Percentiles rank a stretch among this genome's conserved stretches.
Evolutionary conservation across 2,797 vertebrate genomes (phyloP).

Genomic region (Onychomys torridus): DNA sequence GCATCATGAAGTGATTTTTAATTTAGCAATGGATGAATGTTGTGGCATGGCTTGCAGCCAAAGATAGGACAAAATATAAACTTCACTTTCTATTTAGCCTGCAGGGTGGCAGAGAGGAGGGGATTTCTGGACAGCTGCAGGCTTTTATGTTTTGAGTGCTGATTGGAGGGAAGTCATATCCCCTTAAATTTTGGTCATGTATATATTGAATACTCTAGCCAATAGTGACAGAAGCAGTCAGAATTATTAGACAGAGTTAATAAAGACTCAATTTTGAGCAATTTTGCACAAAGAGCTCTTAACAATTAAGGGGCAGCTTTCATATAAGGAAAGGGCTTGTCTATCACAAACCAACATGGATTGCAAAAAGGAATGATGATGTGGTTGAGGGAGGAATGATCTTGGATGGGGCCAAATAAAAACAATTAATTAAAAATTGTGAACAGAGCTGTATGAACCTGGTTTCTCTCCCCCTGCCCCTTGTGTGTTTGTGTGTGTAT

Average conservation of each 20-base stretch:
- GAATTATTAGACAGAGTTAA: neutral
- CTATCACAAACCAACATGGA: neutral
- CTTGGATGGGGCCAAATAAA: neutral
- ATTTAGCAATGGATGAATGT: conserved; percentile 49
- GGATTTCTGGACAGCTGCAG: neutral
- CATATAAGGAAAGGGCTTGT: neutral
- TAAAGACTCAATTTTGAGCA: neutral
- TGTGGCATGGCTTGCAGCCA: neutral
- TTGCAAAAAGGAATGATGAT: neutral
- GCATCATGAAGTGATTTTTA: conserved; percentile 48
- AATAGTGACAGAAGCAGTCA: neutral
- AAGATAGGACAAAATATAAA: neutral
- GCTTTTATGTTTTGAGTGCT: neutral
- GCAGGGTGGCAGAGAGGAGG: neutral
- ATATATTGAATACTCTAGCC: neutral
- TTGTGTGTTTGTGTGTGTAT: neutral
- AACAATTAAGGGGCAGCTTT: neutral
- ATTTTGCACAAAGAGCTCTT: neutral
- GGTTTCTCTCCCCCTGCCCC: no score
- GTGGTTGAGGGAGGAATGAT: neutral
- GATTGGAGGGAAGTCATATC: neutral
- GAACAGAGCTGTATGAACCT: neutral
- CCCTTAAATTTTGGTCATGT: neutral
- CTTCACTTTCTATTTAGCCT: neutral
- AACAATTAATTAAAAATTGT: neutral